Conservation (phyloP, 2,113 vertebrate genomes). For the Callionymus lyra region DNA sequence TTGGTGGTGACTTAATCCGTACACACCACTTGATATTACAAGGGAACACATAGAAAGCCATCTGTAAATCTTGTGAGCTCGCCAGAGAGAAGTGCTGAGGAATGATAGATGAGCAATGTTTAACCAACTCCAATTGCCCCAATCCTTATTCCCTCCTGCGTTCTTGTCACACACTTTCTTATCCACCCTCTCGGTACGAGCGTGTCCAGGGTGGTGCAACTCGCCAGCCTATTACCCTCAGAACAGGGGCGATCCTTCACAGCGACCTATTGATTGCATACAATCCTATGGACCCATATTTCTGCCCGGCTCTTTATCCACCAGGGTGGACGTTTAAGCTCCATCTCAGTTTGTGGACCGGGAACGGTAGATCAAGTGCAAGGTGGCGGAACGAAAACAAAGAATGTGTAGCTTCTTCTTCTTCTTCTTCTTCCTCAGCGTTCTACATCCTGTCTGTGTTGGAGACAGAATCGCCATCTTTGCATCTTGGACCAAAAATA, state of each 20-base stretch:
- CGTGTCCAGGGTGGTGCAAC: conserved; percentile 13
- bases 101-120: conserved; percentile 22
- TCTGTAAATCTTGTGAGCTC: conserved; percentile 12
- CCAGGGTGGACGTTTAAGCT: conserved; percentile 14
- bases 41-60: conserved; percentile 1
- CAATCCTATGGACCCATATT: conserved; percentile 16
- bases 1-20: conserved; percentile 21
- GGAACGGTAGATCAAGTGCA: conserved; percentile 20
- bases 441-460: conserved; percentile 9
- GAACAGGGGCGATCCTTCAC: background rate
- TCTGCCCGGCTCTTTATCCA: conserved; percentile 2
- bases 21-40: conserved; percentile 20
- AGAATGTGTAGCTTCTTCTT: background rate
- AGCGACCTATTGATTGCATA: conserved; percentile 24
- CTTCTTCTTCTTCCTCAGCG: conserved; percentile 21
- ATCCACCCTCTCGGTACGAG: background rate
- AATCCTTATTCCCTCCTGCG: conserved; percentile 4
- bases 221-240: conserved; percentile 6
- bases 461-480: conserved; percentile 9
- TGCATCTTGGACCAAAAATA: conserved; percentile 10
- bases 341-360: conserved; percentile 9
- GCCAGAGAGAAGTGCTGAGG: conserved; percentile 6
- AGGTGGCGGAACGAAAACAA: conserved; percentile 3
- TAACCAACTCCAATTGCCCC: conserved; percentile 16
- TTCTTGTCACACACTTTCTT: conserved; percentile 1